A percentile compares a stretch with the other conserved stretches of the same genome.
Conservation (phyloP, 2,113 vertebrate species). For the Polypterus senegalus region DNA sequence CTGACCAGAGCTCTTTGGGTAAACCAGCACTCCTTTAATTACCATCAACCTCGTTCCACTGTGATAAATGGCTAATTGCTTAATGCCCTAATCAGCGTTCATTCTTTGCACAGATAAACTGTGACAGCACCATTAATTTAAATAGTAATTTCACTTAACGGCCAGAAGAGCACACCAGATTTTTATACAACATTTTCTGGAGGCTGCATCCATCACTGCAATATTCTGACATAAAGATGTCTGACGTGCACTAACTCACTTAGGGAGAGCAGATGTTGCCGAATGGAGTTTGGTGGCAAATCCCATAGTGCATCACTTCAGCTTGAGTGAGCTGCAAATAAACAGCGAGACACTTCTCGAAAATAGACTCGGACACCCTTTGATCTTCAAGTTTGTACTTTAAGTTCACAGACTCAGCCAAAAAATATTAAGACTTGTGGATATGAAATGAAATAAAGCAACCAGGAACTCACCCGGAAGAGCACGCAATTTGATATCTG, state of each 20-base stretch:
- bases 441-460: no score
- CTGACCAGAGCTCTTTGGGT: slow-evolving; percentile 54
- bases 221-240: slow-evolving; percentile 93
- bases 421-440: no score
- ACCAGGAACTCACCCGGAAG: no score
- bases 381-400: slow-evolving; percentile 33
- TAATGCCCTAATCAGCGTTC: slow-evolving; percentile 97
- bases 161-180: slow-evolving; percentile 84
- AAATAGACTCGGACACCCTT: slow-evolving; percentile 62
- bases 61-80: slow-evolving; percentile 99
- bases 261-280: slow-evolving; percentile 98
- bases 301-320: slow-evolving; percentile 97
- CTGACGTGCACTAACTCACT: slow-evolving; percentile 99
- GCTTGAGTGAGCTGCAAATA: slow-evolving; percentile 94
- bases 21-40: slow-evolving; percentile 92
- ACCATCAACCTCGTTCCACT: slow-evolving; percentile 89
- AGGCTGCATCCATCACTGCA: slow-evolving; percentile 87
- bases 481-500: no score
- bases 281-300: slow-evolving; percentile 86
- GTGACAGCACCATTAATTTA: slow-evolving; percentile 93
- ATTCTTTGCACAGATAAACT: slow-evolving; percentile 91
- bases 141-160: slow-evolving; percentile 97
- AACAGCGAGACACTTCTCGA: slow-evolving; percentile 78
- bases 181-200: slow-evolving; percentile 87
- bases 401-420: no score